Conservation (phyloP, 2,888 invertebrate genomes). For the Chirona hameri region DNA sequence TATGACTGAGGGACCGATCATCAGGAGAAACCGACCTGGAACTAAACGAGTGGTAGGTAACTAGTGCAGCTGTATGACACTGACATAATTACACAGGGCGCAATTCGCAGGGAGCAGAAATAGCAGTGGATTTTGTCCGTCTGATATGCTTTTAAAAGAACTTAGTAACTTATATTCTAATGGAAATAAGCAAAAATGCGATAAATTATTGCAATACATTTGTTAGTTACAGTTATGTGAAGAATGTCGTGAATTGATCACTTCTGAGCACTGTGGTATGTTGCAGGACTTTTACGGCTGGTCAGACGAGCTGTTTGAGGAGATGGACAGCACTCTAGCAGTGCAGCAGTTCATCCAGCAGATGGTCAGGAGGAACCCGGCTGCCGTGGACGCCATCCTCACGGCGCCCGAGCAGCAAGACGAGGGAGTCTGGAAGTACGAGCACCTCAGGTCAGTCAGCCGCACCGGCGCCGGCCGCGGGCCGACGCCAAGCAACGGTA, state of each 20-base stretch:
- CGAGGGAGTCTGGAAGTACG: conserved; percentile 99
- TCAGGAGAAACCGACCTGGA: background rate
- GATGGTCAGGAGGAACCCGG: conserved; percentile 86
- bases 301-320: conserved; percentile 97
- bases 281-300: conserved; percentile 91
- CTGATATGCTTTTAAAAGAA: background rate
- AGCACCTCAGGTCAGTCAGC: conserved; percentile 77
- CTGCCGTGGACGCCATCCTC: conserved; percentile 88
- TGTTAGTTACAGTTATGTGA: background rate
- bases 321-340: conserved; percentile 98
- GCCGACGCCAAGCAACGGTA: too few species aligned
- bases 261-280: background rate
- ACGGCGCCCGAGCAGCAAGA: conserved; percentile 96
- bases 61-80: background rate
- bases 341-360: conserved; percentile 99
- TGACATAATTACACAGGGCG: conserved; percentile 8
- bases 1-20: background rate
- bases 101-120: conserved; percentile 27
- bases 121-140: background rate
- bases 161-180: background rate
- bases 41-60: background rate
- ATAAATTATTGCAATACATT: background rate
- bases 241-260: background rate
- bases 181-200: background rate
- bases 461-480: background rate